A percentile compares a stretch with the other conserved stretches of the same genome.
Conservation (phyloP, 2,797 vertebrate species). For the Pipistrellus nathusii region DNA sequence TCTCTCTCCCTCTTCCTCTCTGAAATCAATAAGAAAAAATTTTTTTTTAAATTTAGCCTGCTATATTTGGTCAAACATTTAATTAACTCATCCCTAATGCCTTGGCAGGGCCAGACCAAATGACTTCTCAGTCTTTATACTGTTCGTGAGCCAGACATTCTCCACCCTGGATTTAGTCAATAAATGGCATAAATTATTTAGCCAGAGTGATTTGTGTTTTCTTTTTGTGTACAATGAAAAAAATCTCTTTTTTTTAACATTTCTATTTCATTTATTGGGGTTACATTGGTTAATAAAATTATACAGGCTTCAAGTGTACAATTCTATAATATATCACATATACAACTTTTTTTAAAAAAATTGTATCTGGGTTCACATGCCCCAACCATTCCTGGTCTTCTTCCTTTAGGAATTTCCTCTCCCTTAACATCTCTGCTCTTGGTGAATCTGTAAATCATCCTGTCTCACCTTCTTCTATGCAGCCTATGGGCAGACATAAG, state of each 20-base stretch:
- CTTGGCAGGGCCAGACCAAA: no score
- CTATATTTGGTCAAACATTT: no score
- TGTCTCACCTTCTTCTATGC: background rate
- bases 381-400: background rate
- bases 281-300: background rate
- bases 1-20: no score
- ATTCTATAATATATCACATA: background rate
- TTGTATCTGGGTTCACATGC: background rate
- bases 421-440: background rate
- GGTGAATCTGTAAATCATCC: background rate
- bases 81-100: no score
- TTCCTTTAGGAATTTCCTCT: background rate
- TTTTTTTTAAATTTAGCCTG: no score
- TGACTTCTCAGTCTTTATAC: no score
- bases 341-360: background rate
- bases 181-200: background rate
- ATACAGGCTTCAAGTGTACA: background rate
- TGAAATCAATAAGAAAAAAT: no score
- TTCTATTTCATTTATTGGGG: background rate
- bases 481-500: background rate
- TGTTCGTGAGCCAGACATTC: no score
- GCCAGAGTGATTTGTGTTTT: background rate
- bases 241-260: background rate
- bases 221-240: background rate
- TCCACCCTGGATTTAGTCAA: background rate